Base-by-base conservation (phyloP, 1,140 invertebrate species). In the Rhopalosiphum padi region DNA sequence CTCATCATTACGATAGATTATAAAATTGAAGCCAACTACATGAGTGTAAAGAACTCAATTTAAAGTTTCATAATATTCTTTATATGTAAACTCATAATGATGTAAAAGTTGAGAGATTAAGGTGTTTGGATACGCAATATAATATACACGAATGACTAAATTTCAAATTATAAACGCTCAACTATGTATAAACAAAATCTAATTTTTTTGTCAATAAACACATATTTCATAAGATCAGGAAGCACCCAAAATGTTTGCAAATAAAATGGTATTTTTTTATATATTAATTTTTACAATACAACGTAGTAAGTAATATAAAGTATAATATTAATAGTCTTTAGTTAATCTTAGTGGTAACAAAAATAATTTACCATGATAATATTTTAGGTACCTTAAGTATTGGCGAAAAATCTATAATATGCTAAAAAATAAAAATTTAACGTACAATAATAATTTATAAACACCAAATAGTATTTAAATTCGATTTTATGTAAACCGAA, bases 301-400 rank as follows among this genome's bases (percentile, higher is more conserved):
- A 48, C 18, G n/a, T 46, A n/a, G 18, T 18, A 87, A 41, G 30
- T 77, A 77, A 35, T n/a, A 87, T 48, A 30, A 30, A 48, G 35
- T 87, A 48, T 87, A 87, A 87, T 48, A 87, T 87, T 87, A 87
- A 87, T 87, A 87, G 86, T 87, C 86, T 87, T 87, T 48, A 11
- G 25, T 48, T 87, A n/a, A 87, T 87, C 43, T 46, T 87, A 87
- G 48, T 87, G 86, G 86, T 87, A 87, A 87, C 86, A 87, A 87
- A 18, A 46, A 87, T 87, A 48, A 87, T 48, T 87, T 48, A 87
- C 30, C 85, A 18, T 48, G 43, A 87, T 87, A 87, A 87, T 87
- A 87, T 87, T 48, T 87, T 87, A 87, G 86, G 86, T 87, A 87
- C 86, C 37, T 48, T 87, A 87, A 87, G 86, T 87, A 48, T 87